Conservation (phyloP, 2,797 vertebrate genomes). For the Phoeniculus purpureus region DNA sequence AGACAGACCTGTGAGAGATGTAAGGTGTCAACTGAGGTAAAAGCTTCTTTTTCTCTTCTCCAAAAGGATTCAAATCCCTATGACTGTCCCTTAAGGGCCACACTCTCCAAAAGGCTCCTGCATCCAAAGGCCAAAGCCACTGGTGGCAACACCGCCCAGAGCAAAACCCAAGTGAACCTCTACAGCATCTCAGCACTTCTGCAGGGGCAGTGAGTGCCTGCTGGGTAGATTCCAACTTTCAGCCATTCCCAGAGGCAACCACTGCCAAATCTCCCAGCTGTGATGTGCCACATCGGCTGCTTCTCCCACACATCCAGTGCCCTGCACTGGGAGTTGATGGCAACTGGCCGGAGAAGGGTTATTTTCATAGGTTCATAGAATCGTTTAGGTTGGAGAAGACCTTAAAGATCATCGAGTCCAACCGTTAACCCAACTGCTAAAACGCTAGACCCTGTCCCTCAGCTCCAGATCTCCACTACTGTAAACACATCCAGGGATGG, state of each 20-base stretch:
- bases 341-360: neutral
- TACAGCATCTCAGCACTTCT: rapidly evolving
- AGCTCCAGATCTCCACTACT: too few species aligned
- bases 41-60: neutral
- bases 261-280: too few species aligned
- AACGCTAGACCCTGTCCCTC: too few species aligned
- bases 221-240: neutral
- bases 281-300: too few species aligned
- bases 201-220: neutral
- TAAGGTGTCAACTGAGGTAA: neutral
- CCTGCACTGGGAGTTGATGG: rapidly evolving
- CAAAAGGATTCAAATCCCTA: neutral
- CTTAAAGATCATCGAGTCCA: too few species aligned
- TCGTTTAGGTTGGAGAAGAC: too few species aligned
- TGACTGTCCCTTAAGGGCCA: neutral
- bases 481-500: too few species aligned
- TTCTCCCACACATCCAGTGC: too few species aligned
- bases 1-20: neutral
- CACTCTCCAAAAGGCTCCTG: rapidly evolving
- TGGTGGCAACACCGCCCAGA: neutral
- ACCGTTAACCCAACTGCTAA: too few species aligned
- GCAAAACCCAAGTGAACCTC: neutral
- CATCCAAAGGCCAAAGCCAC: neutral
- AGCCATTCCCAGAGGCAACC: neutral
- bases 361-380: too few species aligned